phyloP scores from a whole-genome alignment of 2,113 vertebrate genomes.

The Ellobius talpinus region DNA sequence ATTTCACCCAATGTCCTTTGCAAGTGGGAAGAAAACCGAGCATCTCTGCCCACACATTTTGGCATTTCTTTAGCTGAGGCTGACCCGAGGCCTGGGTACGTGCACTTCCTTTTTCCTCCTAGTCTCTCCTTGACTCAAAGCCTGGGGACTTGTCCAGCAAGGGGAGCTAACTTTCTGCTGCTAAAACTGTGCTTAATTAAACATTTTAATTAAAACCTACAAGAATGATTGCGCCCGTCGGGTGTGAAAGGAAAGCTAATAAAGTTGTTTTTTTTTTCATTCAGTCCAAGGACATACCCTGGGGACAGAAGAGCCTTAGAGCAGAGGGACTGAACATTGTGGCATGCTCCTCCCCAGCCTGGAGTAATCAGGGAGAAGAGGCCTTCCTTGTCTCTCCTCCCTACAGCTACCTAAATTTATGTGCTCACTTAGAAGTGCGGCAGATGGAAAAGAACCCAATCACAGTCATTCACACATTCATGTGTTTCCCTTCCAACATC shows the following conservation, averaged over 20 bases:
- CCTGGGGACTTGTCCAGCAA: conserved; percentile 45
- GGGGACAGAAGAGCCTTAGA: not conserved
- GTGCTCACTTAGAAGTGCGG: not conserved
- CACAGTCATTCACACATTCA: not conserved
- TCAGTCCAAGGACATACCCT: conserved; percentile 64
- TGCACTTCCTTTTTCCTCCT: not conserved
- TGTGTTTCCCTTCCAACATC: not conserved
- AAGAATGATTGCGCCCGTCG: conserved; percentile 85
- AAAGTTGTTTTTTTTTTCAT: conserved; percentile 67
- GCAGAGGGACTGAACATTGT: fast-evolving
- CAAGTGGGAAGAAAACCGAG: not conserved
- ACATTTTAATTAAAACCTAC: conserved; percentile 89
- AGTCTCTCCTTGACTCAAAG: conserved; percentile 33
- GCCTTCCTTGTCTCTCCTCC: not conserved
- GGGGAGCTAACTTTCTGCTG: conserved; percentile 76
- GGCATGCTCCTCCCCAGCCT: not conserved
- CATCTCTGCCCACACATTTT: not conserved
- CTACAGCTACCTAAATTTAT: not conserved
- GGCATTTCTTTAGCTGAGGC: not conserved
- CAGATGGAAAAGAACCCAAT: not conserved
- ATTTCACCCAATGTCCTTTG: not conserved
- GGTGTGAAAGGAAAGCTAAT: conserved; percentile 81
- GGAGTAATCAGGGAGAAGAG: not conserved
- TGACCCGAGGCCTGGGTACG: not conserved
- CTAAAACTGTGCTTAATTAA: conserved; percentile 86